phyloP scores from a whole-genome alignment of 64 coral and sea anemone species.

The Montipora sp. region DNA sequence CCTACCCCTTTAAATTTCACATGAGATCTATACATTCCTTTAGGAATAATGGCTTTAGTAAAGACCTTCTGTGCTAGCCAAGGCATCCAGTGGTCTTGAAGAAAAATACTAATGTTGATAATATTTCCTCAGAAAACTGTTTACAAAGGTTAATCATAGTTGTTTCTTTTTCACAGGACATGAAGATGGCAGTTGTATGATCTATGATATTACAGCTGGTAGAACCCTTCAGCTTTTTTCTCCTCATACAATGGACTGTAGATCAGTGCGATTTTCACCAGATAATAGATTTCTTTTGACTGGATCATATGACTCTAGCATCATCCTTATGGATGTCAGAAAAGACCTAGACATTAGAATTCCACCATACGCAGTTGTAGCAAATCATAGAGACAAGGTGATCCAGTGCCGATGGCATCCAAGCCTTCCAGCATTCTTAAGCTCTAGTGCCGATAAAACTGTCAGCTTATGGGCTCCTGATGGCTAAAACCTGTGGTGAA shows the following conservation, averaged over 20 bases:
- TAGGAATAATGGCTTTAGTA: too few relatives aligned
- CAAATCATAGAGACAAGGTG: slow-evolving; percentile 91
- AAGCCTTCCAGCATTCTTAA: slow-evolving; percentile 73
- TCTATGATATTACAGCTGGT: slow-evolving; percentile 95
- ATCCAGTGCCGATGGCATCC: slow-evolving; percentile 99
- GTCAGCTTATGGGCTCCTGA: slow-evolving; percentile 86
- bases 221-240: slow-evolving; percentile 86
- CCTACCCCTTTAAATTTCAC: too few relatives aligned
- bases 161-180: slow-evolving; percentile 63
- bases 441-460: slow-evolving; percentile 96
- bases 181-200: slow-evolving; percentile 94
- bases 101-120: too few relatives aligned
- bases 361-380: slow-evolving; percentile 79
- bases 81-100: too few relatives aligned
- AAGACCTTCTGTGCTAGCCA: too few relatives aligned
- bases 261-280: slow-evolving; percentile 94
- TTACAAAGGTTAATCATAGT: not conserved
- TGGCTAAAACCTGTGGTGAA: not conserved
- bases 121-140: too few relatives aligned
- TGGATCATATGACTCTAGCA: slow-evolving; percentile 89
- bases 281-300: slow-evolving; percentile 85
- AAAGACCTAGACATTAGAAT: slow-evolving; percentile 76
- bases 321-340: slow-evolving; percentile 84
- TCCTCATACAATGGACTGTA: slow-evolving; percentile 93
- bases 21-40: too few relatives aligned